Conservation (phyloP, 2,113 vertebrate species). For the Arvicanthis niloticus region DNA sequence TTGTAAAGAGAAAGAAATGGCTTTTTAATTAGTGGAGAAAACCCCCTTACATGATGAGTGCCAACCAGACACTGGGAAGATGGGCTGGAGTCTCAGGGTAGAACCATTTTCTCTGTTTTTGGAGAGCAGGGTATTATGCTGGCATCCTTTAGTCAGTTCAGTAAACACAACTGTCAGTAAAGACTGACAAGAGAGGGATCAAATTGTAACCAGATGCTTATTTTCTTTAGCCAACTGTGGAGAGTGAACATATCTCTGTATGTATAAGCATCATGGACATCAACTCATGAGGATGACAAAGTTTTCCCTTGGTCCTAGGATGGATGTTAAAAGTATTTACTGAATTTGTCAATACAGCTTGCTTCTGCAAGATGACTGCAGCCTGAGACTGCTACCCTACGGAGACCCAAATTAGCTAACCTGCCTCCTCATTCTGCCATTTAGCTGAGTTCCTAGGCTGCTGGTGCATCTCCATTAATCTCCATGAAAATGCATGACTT, state of each 20-base stretch:
- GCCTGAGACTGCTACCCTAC: neutral
- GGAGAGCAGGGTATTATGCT: neutral
- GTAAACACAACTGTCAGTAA: conserved; percentile 8
- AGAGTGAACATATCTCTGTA: rapidly evolving
- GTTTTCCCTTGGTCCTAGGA: neutral
- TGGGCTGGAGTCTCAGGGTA: conserved; percentile 20
- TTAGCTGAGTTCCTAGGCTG: neutral
- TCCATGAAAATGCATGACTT: neutral
- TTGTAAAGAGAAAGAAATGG: conserved; percentile 44
- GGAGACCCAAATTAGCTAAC: neutral
- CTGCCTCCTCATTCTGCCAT: neutral
- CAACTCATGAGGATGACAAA: neutral
- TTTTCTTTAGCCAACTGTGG: conserved; percentile 27
- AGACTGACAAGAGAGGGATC: neutral
- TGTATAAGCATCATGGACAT: neutral
- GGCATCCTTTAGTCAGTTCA: conserved; percentile 17
- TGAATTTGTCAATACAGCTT: neutral
- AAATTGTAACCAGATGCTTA: conserved; percentile 1
- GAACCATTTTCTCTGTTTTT: neutral
- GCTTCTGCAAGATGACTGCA: neutral
- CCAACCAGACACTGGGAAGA: neutral
- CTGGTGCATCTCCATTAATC: too few relatives aligned
- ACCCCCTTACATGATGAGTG: neutral
- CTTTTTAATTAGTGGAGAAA: conserved; percentile 50
- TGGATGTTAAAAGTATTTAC: neutral